These are phyloP conservation scores for Villa cingulata DNA, from an alignment of 2,888 invertebrate species.

Conservation along the genomic window DNA sequence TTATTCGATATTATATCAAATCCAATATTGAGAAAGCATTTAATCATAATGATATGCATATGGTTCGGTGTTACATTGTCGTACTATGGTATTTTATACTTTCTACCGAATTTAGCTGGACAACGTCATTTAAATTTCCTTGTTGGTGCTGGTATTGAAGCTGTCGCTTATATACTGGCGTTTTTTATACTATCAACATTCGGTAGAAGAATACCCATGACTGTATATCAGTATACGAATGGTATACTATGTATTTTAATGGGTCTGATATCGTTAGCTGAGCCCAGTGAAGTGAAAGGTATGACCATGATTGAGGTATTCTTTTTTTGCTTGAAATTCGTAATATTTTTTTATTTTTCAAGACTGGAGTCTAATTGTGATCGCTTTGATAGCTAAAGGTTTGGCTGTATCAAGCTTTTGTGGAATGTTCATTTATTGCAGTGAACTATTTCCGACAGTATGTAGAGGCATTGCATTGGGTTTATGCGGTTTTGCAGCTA, in stretches of 20 bases:
- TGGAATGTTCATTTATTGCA: constrained; percentile 31
- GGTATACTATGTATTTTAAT: constrained; percentile 33
- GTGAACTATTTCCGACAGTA: constrained; percentile 34
- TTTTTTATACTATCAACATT: constrained; percentile 31
- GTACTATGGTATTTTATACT: constrained; percentile 35
- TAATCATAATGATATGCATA: constrained; percentile 15
- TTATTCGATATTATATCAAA: constrained; percentile 11
- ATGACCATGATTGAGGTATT: background rate
- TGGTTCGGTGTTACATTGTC: constrained; percentile 37
- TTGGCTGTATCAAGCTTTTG: constrained; percentile 37
- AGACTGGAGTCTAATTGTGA: constrained; percentile 16
- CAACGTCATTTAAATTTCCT: constrained; percentile 39
- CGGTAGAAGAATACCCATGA: constrained; percentile 36
- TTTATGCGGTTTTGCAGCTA: constrained; percentile 36
- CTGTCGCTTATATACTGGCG: constrained; percentile 31
- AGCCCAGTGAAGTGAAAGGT: background rate
- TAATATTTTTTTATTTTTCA: background rate
- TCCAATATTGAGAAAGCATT: constrained; percentile 15
- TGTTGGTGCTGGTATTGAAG: constrained; percentile 38
- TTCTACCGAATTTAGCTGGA: constrained; percentile 32
- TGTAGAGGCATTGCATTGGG: constrained; percentile 34
- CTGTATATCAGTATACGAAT: constrained; percentile 31
- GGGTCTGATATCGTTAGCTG: constrained; percentile 21
- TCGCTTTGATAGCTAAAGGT: constrained; percentile 34
- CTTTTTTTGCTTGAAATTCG: background rate